Evolutionary conservation across 2,113 vertebrate species (phyloP).

Genomic region (Balaeniceps rex): DNA sequence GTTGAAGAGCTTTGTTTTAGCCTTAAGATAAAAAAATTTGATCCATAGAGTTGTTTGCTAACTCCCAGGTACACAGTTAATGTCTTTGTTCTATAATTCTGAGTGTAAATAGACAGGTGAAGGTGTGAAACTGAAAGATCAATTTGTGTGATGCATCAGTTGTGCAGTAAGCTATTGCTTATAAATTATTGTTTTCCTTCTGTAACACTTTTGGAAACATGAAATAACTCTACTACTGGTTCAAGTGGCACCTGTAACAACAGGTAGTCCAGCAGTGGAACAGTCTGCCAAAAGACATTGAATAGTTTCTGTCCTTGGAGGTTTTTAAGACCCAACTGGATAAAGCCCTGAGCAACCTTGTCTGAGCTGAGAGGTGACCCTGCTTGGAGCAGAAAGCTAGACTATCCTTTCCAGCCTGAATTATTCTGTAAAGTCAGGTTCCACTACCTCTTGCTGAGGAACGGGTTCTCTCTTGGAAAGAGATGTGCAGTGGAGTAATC

Average conservation of each 20-base stretch:
- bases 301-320: not conserved
- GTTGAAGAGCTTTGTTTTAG: not conserved
- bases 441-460: not conserved
- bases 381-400: not conserved
- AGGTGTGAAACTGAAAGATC: not conserved
- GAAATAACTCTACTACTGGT: not conserved
- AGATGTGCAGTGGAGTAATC: not conserved
- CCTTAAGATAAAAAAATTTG: not conserved
- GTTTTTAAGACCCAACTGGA: not conserved
- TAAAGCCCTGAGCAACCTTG: not conserved
- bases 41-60: not conserved
- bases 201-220: not conserved
- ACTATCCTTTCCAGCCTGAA: not conserved
- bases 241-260: not conserved
- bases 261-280: not conserved
- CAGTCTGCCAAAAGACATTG: not conserved
- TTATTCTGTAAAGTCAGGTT: not conserved
- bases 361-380: not conserved
- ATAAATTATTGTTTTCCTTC: not conserved
- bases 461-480: not conserved
- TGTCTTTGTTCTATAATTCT: not conserved
- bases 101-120: not conserved
- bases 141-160: not conserved
- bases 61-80: not conserved
- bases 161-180: not conserved